Conservation (phyloP, 2,113 vertebrate species). For the Poecile atricapillus region DNA sequence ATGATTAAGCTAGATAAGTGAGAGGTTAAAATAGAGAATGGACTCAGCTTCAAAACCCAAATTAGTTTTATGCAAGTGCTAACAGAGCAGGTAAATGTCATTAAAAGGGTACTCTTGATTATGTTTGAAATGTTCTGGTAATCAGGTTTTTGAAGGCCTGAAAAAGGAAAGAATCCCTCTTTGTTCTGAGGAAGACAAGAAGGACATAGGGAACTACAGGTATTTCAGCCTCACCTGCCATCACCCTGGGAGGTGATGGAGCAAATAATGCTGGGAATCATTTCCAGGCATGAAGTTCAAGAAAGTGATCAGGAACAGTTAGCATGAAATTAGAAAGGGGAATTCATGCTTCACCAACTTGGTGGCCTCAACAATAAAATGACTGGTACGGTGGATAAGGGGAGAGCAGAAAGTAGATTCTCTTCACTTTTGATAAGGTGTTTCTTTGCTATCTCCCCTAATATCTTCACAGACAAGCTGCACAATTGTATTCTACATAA, state of each 20-base stretch:
- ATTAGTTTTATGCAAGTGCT: neutral
- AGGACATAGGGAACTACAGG: neutral
- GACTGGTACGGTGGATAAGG: neutral
- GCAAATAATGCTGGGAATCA: neutral
- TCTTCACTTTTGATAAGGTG: neutral
- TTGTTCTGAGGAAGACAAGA: neutral
- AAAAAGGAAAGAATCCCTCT: neutral
- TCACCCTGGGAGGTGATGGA: neutral
- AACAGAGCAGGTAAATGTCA: neutral
- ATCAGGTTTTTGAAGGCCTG: neutral
- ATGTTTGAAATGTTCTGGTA: neutral
- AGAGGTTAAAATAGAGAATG: neutral
- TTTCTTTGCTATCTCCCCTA: neutral
- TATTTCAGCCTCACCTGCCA: neutral
- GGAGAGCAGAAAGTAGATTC: neutral
- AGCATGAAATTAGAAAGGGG: neutral
- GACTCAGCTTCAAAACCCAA: neutral
- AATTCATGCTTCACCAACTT: fast-evolving
- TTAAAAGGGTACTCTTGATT: neutral
- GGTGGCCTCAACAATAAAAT: neutral
- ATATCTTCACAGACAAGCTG: neutral
- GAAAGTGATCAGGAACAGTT: neutral
- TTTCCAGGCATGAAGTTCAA: neutral
- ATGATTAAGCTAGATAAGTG: neutral
- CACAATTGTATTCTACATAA: neutral